Conservation (phyloP, 2,113 vertebrate genomes). For the Vulpes lagopus region DNA sequence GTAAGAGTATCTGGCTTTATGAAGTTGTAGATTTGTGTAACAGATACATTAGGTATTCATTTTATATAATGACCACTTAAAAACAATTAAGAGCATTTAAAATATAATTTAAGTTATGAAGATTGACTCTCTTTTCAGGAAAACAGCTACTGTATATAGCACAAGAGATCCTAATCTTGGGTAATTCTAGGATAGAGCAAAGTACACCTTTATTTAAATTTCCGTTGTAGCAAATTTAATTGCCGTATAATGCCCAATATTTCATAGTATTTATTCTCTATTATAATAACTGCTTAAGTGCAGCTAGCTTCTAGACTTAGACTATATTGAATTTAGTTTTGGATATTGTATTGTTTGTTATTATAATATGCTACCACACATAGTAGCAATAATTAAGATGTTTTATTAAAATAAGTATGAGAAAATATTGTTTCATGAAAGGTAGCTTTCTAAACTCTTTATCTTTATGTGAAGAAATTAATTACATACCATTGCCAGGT, state of each 20-base stretch:
- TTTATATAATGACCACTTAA: slow-evolving; percentile 69
- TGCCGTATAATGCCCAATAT: slow-evolving; percentile 67
- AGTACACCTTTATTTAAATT: slow-evolving; percentile 75
- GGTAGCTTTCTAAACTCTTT: slow-evolving; percentile 54
- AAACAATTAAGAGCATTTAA: slow-evolving; percentile 73
- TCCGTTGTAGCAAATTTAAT: slow-evolving; percentile 63
- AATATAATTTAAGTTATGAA: slow-evolving; percentile 75
- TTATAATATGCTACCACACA: slow-evolving; percentile 59
- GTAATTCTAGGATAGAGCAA: slow-evolving; percentile 66
- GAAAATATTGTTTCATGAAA: slow-evolving; percentile 74
- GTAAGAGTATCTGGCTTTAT: slow-evolving; percentile 50
- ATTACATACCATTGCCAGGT: slow-evolving; percentile 38
- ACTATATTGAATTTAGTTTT: slow-evolving; percentile 74
- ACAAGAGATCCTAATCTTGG: slow-evolving; percentile 64
- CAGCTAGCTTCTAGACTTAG: slow-evolving; percentile 71
- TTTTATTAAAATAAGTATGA: slow-evolving; percentile 76
- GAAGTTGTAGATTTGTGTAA: slow-evolving; percentile 59
- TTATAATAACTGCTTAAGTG: slow-evolving; percentile 63
- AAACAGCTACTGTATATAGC: slow-evolving; percentile 68
- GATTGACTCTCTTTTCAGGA: slow-evolving; percentile 72
- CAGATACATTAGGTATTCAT: slow-evolving; percentile 41
- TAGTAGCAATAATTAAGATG: slow-evolving; percentile 67
- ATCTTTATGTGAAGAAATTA: slow-evolving; percentile 67
- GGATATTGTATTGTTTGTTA: slow-evolving; percentile 65
- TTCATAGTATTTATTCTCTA: slow-evolving; percentile 80